Percentiles rank a stretch among this genome's conserved stretches.
Conservation (phyloP, 2,797 vertebrate species). For the Apogon talboti region DNA sequence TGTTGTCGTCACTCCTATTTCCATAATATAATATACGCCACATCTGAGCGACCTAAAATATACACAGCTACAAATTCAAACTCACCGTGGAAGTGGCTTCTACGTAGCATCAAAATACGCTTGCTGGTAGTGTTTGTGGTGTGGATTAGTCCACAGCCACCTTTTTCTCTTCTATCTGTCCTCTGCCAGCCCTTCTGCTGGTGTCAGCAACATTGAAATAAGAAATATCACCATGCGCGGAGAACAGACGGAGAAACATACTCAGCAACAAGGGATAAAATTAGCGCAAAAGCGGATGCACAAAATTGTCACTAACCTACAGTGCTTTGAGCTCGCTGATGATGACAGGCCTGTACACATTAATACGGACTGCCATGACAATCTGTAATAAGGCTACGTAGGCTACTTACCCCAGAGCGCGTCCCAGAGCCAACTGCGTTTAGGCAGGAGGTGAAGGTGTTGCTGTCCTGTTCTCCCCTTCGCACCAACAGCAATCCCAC, state of each 20-base stretch:
- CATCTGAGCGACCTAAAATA: conserved; percentile 24
- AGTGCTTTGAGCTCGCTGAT: conserved; percentile 50
- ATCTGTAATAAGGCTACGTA: conserved; percentile 78
- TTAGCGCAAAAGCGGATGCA: conserved; percentile 79
- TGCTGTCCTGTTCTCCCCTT: conserved; percentile 66
- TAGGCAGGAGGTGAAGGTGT: conserved; percentile 70
- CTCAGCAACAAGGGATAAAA: conserved; percentile 80
- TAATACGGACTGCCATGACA: conserved; percentile 73
- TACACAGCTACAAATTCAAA: conserved; percentile 30
- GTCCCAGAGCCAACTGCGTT: conserved; percentile 81
- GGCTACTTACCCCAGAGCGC: conserved; percentile 82
- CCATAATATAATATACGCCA: conserved; percentile 19
- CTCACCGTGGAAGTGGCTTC: conserved; percentile 63
- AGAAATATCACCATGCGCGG: conserved; percentile 70
- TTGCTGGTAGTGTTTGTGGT: conserved; percentile 49
- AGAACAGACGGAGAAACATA: conserved; percentile 41
- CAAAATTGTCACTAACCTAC: conserved; percentile 41
- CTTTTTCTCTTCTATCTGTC: conserved; percentile 59
- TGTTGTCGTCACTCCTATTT: conserved; percentile 73
- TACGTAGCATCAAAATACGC: conserved; percentile 60
- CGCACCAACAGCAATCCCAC: conserved; percentile 56
- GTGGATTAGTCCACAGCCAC: conserved; percentile 60
- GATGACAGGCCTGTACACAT: conserved; percentile 76
- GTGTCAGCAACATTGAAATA: conserved; percentile 79
- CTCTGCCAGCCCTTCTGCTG: conserved; percentile 75